Base-by-base conservation (phyloP, 2,888 invertebrate genomes). In the Schizotus pectinicornis region DNA sequence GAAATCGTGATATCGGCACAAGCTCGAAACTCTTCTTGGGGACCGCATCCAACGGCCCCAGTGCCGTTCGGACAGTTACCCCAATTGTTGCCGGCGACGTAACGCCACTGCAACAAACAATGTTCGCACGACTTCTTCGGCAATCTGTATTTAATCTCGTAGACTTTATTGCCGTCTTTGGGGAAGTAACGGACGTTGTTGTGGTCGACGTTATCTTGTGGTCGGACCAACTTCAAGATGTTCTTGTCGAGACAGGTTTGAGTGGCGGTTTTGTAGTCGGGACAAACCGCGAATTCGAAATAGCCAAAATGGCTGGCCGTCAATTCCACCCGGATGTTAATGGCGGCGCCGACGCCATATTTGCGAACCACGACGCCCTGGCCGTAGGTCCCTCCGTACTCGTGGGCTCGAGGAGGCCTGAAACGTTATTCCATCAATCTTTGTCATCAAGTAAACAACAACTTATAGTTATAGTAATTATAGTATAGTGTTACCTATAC, bases 21-120 rank as follows among this genome's bases (percentile, higher is more conserved):
- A 0, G 91, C 90, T 12, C 94, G 84, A 72, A 94, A 94, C 73
- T 94, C 92, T 75, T 94, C 94, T 74, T 94, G 94, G 0, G 90
- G 90, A 0, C 94, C 94, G 73, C 94, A 94, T 0, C 94, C 94
- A 0, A 94, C 89, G 0, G 88, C 89, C 32, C 89, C 91, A 42
- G 85, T 86, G 0, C 89, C 90, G 71, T 90, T 87, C 0, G 82
- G 82, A 71, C 91, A 91, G 8, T 82, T 83, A 0, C 92, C 92
- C 92, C 92, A 93, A 74, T 91, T 92, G 73, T 92, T 92, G 1
- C 78, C 78, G 39, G 94, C 93, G 52, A 91, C 84, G 77, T 95
- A 95, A 66, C 89, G 85, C 95, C 95, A 95, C 74, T 95, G 95
- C 56, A 95, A 80, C 2, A 95, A 86, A 74, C 95, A 95, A 75